These are phyloP conservation scores for Dipodomys ordii DNA, from an alignment of 2,113 vertebrate genomes.

Conservation along the genomic window DNA sequence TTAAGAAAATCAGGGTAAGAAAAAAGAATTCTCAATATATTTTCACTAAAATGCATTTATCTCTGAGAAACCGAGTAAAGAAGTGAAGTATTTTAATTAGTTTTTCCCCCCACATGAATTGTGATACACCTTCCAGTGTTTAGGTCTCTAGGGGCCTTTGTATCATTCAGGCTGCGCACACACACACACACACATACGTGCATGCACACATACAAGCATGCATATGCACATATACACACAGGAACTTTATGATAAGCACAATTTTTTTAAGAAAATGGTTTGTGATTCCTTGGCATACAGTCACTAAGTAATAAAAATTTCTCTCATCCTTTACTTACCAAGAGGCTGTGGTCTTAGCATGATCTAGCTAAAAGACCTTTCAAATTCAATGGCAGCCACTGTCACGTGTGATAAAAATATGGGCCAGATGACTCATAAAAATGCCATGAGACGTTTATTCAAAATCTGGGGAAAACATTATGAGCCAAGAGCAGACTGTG, in stretches of 20 bases:
- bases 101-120: neutral
- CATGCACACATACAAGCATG: neutral
- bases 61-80: slow-evolving; percentile 42
- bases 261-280: neutral
- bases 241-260: neutral
- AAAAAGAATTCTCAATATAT: slow-evolving; percentile 45
- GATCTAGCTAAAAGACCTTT: neutral
- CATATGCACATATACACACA: neutral
- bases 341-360: neutral
- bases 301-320: slow-evolving; percentile 7
- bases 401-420: neutral
- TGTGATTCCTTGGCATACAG: neutral
- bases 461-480: neutral
- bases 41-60: slow-evolving; percentile 60
- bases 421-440: neutral
- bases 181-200: neutral
- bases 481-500: neutral
- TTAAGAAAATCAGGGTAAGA: neutral
- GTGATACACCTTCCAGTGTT: slow-evolving; percentile 39
- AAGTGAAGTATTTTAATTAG: slow-evolving; percentile 64
- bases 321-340: neutral
- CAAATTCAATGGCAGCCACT: neutral
- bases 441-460: neutral
- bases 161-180: slow-evolving; percentile 16
- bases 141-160: neutral